Conservation (phyloP, 2,113 vertebrate genomes). For the Tonatia bakeri region DNA sequence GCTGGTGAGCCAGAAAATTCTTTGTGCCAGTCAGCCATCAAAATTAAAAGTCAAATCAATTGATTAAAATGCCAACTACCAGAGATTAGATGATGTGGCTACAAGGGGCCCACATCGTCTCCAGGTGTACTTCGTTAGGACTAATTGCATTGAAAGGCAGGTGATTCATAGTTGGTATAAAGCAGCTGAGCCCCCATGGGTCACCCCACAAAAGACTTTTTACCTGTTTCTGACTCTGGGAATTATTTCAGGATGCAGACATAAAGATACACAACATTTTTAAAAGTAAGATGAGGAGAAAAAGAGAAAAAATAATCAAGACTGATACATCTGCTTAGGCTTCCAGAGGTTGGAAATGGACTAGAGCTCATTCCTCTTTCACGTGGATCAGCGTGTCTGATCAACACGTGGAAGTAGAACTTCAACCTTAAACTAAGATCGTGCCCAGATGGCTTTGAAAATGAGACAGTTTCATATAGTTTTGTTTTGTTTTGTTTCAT, state of each 20-base stretch:
- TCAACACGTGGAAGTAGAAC: neutral
- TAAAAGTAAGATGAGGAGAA: neutral
- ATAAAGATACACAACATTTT: conserved; percentile 47
- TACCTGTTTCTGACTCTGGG: conserved; percentile 64
- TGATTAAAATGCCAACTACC: conserved; percentile 68
- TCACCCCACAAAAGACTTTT: conserved; percentile 72
- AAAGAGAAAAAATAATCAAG: neutral
- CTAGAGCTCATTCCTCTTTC: neutral
- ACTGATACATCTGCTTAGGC: neutral
- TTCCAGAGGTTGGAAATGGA: conserved; percentile 38
- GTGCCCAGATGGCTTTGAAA: neutral
- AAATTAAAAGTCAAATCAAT: conserved; percentile 68
- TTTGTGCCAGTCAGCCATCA: neutral
- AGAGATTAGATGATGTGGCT: conserved; percentile 64
- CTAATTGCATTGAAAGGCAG: conserved; percentile 81
- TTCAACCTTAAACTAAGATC: neutral
- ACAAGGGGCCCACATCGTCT: conserved; percentile 67
- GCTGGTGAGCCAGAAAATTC: neutral
- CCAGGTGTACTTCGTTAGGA: conserved; percentile 78
- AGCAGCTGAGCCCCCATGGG: conserved; percentile 77
- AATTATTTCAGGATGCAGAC: conserved; percentile 67
- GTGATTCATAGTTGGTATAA: conserved; percentile 84
- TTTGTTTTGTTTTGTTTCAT: neutral
- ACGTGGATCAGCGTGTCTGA: too few species aligned
- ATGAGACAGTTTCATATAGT: neutral